Base-by-base conservation (phyloP, 2,888 invertebrate species). In the Ornithoptera priamus region DNA sequence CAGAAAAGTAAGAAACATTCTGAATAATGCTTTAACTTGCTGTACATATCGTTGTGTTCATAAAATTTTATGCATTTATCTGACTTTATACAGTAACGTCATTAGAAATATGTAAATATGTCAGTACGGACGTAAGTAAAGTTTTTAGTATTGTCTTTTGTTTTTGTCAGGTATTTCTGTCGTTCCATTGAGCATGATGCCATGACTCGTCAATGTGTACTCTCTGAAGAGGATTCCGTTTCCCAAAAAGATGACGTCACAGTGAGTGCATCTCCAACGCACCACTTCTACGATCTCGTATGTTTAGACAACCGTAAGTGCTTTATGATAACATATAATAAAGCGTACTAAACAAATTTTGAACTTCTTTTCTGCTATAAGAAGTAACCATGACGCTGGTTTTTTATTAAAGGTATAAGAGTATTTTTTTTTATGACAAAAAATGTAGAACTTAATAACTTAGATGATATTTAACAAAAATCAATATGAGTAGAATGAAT, bases 181-280 rank as follows among this genome's bases (percentile, higher is more conserved):
- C 95, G 97, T 46, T 97, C 97, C 2, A 96, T 98, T 61, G 97
- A 97, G 83, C 97, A 96, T 81, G 97, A 98, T 80, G 97, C 97
- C 76, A 96, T 96, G 93, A 96, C 96, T 4, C 95, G 96, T 68
- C 96, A 96, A 78, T 98, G 98, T 79, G 96, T 97, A n/a, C 93
- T 98, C 59, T 97, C 97, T 0, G 97, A 97, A 86, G 98, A 98
- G 88, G 97, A 98, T 83, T 97, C 97, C 0, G 95, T 97, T 58
- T 97, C 97, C 0, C 97, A 97, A 84, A 97, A 97, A 81, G 97
- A 97, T 83, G 97, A 97, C 82, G 95, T 97, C 77, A 96, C 97
- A 63, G 95, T 96, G 53, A 97, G 97, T 84, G 96, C 95, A 77
- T 97, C 97, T 77, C 96, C 96, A 4, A 96, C 96, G 15, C 97